Evolutionary conservation across 2,113 vertebrate genomes (phyloP).

Genomic region (Microtus oregoni): DNA sequence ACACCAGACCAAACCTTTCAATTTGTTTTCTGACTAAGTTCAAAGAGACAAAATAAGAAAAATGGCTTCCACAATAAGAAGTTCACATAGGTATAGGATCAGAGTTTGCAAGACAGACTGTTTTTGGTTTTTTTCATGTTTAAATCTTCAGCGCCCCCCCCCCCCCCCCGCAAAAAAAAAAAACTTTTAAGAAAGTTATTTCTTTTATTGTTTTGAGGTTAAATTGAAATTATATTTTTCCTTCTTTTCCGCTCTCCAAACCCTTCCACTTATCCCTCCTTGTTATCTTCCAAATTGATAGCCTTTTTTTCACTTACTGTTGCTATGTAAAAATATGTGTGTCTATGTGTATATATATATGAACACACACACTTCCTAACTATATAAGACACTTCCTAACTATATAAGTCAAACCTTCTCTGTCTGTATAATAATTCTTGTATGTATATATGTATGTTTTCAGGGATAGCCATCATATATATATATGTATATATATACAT

Average conservation of each 20-base stretch:
- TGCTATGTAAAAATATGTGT: not conserved
- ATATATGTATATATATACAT: too few relatives aligned
- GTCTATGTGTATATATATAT: not conserved
- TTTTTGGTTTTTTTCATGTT: not conserved
- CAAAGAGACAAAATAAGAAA: conserved; percentile 16
- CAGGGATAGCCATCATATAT: not conserved
- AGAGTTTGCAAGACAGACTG: not conserved
- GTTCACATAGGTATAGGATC: not conserved
- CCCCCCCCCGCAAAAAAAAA: not conserved
- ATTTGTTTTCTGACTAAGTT: not conserved
- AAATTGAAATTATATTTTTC: not conserved
- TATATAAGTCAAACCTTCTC: not conserved
- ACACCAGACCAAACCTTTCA: not conserved
- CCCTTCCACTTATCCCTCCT: not conserved
- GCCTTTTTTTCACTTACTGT: not conserved
- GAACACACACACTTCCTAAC: not conserved
- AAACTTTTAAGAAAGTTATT: not conserved
- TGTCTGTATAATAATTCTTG: not conserved
- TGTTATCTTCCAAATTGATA: not conserved
- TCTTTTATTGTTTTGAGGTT: not conserved
- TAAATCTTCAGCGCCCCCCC: not conserved
- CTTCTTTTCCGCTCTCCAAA: not conserved
- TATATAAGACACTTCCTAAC: not conserved
- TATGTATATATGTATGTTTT: not conserved
- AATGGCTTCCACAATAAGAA: not conserved